A percentile compares a stretch with the other conserved stretches of the same genome.
Evolutionary conservation across 2,797 vertebrate genomes (phyloP).

Genomic region (Squalus acanthias): DNA sequence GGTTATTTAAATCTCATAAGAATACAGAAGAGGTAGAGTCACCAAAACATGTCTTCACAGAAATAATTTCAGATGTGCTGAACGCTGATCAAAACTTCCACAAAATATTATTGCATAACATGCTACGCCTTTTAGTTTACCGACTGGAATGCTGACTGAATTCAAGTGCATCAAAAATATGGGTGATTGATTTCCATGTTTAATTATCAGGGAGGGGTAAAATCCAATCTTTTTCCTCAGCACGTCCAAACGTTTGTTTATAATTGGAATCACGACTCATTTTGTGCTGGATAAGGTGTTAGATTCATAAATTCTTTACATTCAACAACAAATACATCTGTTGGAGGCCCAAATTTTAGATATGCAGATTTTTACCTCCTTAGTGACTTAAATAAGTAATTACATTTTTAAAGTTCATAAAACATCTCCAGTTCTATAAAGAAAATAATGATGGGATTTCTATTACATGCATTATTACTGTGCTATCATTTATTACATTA

Average conservation of each 20-base stretch:
- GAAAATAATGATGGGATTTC: background rate
- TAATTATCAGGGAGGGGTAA: background rate
- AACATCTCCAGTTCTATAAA: background rate
- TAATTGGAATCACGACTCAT: background rate
- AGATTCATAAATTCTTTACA: background rate
- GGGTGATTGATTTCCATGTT: background rate
- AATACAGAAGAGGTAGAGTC: no score
- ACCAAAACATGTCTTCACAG: no score
- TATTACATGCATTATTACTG: background rate
- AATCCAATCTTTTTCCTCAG: background rate
- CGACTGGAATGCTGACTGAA: background rate
- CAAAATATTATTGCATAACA: background rate
- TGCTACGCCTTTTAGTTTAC: background rate
- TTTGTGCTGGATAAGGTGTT: background rate
- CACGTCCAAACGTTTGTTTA: background rate
- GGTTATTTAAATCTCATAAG: no score
- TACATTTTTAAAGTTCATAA: background rate
- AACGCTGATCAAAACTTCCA: background rate
- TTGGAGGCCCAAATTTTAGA: background rate
- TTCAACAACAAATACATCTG: background rate
- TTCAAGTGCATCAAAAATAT: background rate
- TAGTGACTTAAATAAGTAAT: background rate
- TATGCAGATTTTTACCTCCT: background rate
- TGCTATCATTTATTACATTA: background rate
- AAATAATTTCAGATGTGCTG: background rate